phyloP scores from a whole-genome alignment of 2,113 vertebrate species.

The Periophthalmus modestus region DNA sequence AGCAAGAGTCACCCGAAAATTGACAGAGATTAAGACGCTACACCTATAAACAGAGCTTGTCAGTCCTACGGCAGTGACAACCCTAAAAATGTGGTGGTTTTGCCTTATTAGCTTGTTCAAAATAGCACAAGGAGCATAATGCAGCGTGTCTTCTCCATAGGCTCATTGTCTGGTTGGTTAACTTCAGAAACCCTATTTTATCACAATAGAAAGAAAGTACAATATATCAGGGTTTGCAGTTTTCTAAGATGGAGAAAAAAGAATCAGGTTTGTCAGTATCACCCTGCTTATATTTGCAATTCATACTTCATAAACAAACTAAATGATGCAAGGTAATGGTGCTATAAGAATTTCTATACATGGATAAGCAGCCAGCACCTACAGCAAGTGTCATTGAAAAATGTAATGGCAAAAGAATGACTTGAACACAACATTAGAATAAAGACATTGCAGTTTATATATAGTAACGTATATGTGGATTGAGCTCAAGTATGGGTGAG shows the following conservation, averaged over 20 bases:
- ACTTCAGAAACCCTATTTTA: background rate
- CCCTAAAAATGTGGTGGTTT: slow-evolving; percentile 6
- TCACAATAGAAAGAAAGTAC: background rate
- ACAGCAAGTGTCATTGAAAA: no score
- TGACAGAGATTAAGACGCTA: slow-evolving; percentile 13
- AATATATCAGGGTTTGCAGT: background rate
- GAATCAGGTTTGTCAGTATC: background rate
- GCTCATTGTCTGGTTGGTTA: background rate
- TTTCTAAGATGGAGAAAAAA: background rate
- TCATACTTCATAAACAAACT: background rate
- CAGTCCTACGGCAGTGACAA: slow-evolving; percentile 7
- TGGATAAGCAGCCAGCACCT: no score
- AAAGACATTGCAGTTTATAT: no score
- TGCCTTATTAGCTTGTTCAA: slow-evolving; percentile 8
- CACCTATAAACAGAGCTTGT: slow-evolving; percentile 16
- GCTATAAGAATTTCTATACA: background rate
- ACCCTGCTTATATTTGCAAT: background rate
- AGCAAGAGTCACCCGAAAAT: slow-evolving; percentile 16
- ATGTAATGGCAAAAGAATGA: no score
- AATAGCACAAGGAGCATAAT: slow-evolving; percentile 6
- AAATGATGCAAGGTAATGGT: background rate
- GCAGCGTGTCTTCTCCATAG: background rate
- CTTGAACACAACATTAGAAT: no score
- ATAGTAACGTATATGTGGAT: no score
- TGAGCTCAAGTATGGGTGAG: no score